Conservation (phyloP, 2,113 vertebrate genomes). For the Equus quagga region DNA sequence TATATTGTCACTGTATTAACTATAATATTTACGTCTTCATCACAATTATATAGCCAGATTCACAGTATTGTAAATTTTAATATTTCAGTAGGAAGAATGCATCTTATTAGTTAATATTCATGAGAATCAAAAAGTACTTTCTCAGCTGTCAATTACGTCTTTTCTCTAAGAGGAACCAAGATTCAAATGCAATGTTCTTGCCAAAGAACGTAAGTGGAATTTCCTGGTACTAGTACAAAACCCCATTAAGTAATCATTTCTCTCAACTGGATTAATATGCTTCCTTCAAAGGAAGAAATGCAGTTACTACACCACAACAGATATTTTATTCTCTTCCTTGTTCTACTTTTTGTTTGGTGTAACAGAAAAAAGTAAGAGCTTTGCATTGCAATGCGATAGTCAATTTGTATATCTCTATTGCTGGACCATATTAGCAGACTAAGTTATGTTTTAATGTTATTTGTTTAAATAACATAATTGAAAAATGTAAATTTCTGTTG, state of each 20-base stretch:
- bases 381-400: neutral
- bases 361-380: neutral
- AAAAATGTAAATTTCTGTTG: constrained; percentile 58
- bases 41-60: neutral
- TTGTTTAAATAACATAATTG: constrained; percentile 15
- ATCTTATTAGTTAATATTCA: constrained; percentile 46
- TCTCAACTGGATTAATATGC: constrained; percentile 22
- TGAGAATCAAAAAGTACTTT: constrained; percentile 1
- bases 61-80: neutral
- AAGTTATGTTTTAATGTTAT: constrained; percentile 33
- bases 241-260: constrained; percentile 37
- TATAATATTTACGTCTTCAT: neutral
- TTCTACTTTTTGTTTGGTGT: neutral
- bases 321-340: constrained; percentile 10
- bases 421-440: neutral
- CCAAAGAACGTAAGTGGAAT: constrained; percentile 20
- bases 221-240: neutral
- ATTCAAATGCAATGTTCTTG: constrained; percentile 20
- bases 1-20: neutral
- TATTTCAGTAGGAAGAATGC: constrained; percentile 4
- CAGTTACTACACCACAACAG: neutral
- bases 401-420: neutral
- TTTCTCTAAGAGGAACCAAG: neutral
- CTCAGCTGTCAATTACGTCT: neutral
- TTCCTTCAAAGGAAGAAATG: constrained; percentile 21